Evolutionary conservation across 2,113 vertebrate genomes (phyloP).

Genomic region (zebrafish (Danio rerio)): DNA sequence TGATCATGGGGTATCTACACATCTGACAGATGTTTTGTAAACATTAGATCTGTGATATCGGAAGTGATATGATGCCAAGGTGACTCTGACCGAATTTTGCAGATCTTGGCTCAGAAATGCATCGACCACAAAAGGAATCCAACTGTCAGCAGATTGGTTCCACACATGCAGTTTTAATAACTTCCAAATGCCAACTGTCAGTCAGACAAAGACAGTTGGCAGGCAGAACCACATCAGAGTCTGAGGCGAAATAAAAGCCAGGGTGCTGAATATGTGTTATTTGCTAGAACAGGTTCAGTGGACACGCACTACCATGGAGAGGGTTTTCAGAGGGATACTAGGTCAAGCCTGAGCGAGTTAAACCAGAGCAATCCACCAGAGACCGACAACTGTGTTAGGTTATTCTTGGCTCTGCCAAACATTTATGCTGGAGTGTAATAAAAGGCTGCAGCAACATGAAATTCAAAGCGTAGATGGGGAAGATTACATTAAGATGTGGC

Average conservation of each 20-base stretch:
- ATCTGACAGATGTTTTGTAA: slow-evolving; percentile 29
- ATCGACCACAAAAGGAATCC: slow-evolving; percentile 24
- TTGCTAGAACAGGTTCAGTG: slow-evolving; percentile 4
- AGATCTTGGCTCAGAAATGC: slow-evolving; percentile 19
- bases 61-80: not conserved
- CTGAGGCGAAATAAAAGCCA: not conserved
- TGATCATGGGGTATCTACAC: not conserved
- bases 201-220: slow-evolving; percentile 7
- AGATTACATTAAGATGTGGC: slow-evolving; percentile 14
- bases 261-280: not conserved
- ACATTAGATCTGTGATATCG: not conserved
- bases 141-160: slow-evolving; percentile 25
- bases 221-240: slow-evolving; percentile 32
- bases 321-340: slow-evolving; percentile 7
- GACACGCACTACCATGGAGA: not conserved
- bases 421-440: slow-evolving; percentile 21
- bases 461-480: slow-evolving; percentile 19
- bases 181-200: slow-evolving; percentile 26
- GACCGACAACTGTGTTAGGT: slow-evolving; percentile 22
- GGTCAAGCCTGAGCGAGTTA: slow-evolving; percentile 14
- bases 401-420: slow-evolving; percentile 31
- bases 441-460: slow-evolving; percentile 23
- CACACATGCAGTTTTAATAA: slow-evolving; percentile 60
- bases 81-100: slow-evolving; percentile 1
- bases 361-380: slow-evolving; percentile 17